A percentile compares a stretch with the other conserved stretches of the same genome.
Conservation (phyloP, 2,888 invertebrate genomes). For the Pantelozetes paolii region DNA sequence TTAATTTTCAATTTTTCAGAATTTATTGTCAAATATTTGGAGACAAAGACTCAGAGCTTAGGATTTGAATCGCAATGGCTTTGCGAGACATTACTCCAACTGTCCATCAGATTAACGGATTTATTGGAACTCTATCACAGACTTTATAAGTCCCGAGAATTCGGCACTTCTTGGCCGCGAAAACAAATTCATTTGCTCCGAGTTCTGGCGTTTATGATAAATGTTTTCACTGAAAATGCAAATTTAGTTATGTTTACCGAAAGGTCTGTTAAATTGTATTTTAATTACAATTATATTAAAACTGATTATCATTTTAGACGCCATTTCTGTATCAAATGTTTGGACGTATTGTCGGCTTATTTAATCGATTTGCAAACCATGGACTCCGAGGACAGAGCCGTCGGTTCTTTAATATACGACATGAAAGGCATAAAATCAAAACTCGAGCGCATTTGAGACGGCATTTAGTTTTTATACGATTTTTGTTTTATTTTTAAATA, state of each 20-base stretch:
- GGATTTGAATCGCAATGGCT: constrained; percentile 60
- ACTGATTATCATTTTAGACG: constrained; percentile 57
- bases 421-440: neutral
- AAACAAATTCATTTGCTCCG: constrained; percentile 79
- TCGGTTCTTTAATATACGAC: neutral
- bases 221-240: constrained; percentile 64
- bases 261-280: constrained; percentile 50
- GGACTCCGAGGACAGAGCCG: constrained; percentile 49
- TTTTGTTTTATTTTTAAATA: neutral
- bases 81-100: constrained; percentile 68
- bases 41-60: constrained; percentile 51
- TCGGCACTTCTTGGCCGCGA: constrained; percentile 69
- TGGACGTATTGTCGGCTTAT: constrained; percentile 70
- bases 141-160: constrained; percentile 73
- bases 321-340: constrained; percentile 64
- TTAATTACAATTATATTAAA: neutral
- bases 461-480: neutral
- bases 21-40: constrained; percentile 53
- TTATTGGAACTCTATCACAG: constrained; percentile 76
- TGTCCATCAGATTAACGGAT: constrained; percentile 71
- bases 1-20: constrained; percentile 49
- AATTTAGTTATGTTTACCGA: constrained; percentile 58
- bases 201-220: constrained; percentile 68
- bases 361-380: constrained; percentile 67
- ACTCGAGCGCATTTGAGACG: neutral